Evolutionary conservation across 2,113 vertebrate species (phyloP), one percentile per base, ranked within the genome.

Genomic region (Rutilus rutilus): DNA sequence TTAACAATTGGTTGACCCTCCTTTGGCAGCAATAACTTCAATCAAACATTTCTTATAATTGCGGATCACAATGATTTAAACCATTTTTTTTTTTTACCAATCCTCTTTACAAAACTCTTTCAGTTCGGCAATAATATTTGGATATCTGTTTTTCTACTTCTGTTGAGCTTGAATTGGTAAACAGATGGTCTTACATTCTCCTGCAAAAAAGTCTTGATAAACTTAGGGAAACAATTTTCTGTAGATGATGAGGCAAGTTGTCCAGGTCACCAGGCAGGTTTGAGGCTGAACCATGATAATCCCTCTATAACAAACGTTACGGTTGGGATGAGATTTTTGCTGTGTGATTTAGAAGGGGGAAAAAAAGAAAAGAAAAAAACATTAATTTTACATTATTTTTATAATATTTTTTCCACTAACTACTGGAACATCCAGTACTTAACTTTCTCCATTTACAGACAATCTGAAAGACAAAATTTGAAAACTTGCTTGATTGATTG

Each of bases 331-430:
- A 9, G 6, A 6, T 36, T 67, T 33, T 33, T 19, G 15, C 64
- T 36, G 15, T 33, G 30, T 4, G 0, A 9, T 54, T 42, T 42
- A 42, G 8, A 42, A 9, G 8, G 0, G 0, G 0, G 0, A 9
- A 8, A 8, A 42, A 42, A 2, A 0, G 4, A 1, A 2, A 2
- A 0, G 2, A 0, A 8, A 8, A 8, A 42, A 42, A 7, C 0
- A 7, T 42, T n/a, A n/a, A n/a, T n/a, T n/a, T n/a, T n/a, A n/a
- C n/a, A n/a, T n/a, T n/a, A n/a, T n/a, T n/a, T 5, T 52, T 52
- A 52, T 17, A 17, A 17, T 52, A 52, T 52, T 52, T 42, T 52
- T 52, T 4, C 50, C 15, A 52, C 15, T 17, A 52, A 52, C 50
- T 52, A 9, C 15, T 19, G 50, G 50, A 52, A 52, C 52, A 54